Evolutionary conservation across 2,113 vertebrate species (phyloP).

Genomic region (Motacilla tschutschensis): DNA sequence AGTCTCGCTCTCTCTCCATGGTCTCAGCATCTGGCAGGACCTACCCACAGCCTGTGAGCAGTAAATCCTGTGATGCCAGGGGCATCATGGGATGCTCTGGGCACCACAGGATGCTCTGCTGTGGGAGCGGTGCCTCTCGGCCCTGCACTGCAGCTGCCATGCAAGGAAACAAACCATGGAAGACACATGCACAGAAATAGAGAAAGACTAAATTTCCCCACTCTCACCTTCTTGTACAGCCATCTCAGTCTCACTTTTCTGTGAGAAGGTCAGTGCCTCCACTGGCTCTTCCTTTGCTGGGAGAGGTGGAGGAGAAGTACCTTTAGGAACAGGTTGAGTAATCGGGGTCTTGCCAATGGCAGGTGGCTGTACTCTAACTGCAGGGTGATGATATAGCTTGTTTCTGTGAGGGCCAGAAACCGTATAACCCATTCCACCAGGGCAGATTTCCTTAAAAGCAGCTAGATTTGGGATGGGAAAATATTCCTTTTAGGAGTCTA

Average conservation of each 20-base stretch:
- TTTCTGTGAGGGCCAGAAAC: constrained; percentile 89
- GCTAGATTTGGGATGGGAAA: constrained; percentile 84
- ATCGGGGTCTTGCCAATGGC: constrained; percentile 80
- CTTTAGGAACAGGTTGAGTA: constrained; percentile 83
- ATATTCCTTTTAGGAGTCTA: constrained; percentile 84
- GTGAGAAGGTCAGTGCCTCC: constrained; percentile 86
- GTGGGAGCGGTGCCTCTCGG: neutral
- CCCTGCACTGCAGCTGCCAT: neutral
- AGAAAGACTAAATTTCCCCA: constrained; percentile 1
- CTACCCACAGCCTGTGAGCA: neutral
- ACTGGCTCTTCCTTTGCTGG: constrained; percentile 88
- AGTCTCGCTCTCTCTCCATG: neutral
- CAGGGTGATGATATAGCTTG: constrained; percentile 83
- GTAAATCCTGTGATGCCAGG: neutral
- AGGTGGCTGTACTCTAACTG: constrained; percentile 80
- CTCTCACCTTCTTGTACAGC: constrained; percentile 81
- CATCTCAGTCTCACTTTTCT: constrained; percentile 78
- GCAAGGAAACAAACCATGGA: neutral
- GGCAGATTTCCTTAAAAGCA: constrained; percentile 98
- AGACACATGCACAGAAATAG: constrained; percentile 41
- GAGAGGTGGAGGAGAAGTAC: constrained; percentile 82
- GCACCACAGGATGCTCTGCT: neutral
- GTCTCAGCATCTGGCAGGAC: neutral
- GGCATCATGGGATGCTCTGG: neutral
- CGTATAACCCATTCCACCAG: constrained; percentile 98